Percentiles rank a stretch among this genome's conserved stretches.
phyloP scores from a whole-genome alignment of 2,797 vertebrate species.

The Sebastes cheni region DNA sequence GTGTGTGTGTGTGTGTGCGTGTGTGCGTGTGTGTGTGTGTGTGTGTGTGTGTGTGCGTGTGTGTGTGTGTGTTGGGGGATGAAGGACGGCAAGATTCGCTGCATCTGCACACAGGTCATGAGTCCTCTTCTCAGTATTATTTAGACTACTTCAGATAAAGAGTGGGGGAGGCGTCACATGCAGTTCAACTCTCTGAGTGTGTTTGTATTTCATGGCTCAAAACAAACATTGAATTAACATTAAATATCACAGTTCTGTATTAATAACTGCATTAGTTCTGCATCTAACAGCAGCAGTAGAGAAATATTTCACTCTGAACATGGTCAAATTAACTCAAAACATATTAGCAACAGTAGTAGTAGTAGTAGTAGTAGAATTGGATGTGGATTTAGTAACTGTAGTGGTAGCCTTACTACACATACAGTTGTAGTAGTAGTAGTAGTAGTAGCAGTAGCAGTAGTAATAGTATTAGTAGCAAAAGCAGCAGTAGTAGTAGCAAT shows the following conservation, averaged over 20 bases:
- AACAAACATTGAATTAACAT: not conserved
- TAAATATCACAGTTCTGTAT: not conserved
- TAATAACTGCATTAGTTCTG: not conserved
- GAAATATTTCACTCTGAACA: too few species aligned
- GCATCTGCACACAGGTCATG: not conserved
- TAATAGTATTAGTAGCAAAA: too few species aligned
- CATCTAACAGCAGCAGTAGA: not conserved
- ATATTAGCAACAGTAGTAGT: too few species aligned
- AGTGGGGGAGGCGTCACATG: not conserved
- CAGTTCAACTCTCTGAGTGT: not conserved
- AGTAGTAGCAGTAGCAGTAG: too few species aligned
- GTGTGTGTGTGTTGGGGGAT: not conserved
- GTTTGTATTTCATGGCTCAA: not conserved
- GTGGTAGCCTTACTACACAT: too few species aligned
- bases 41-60: not conserved
- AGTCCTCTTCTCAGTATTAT: not conserved
- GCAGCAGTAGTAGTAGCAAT: too few species aligned
- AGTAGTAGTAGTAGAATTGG: too few species aligned
- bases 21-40: not conserved
- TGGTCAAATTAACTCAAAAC: too few species aligned
- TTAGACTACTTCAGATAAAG: constrained; percentile 5
- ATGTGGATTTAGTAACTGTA: too few species aligned
- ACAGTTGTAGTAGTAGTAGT: too few species aligned
- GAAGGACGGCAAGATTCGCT: not conserved
- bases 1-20: too few species aligned